Conservation (phyloP, 2,113 vertebrate species). For the Pyxicephalus adspersus region DNA sequence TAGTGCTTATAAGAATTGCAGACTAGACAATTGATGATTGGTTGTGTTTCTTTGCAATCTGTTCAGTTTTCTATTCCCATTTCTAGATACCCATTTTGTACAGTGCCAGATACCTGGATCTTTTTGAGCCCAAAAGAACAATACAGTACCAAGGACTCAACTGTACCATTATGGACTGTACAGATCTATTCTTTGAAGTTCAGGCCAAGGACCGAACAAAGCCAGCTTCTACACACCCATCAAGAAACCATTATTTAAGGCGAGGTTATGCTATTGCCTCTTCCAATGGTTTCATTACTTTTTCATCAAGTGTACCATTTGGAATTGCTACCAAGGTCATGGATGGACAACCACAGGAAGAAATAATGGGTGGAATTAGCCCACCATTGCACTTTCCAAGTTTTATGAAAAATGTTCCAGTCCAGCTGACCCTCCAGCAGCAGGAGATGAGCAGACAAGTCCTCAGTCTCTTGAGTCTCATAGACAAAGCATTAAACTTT, state of each 20-base stretch:
- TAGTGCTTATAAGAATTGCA: neutral
- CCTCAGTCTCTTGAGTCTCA: conserved; percentile 58
- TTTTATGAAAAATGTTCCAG: conserved; percentile 32
- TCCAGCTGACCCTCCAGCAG: conserved; percentile 30
- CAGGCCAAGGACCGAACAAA: conserved; percentile 47
- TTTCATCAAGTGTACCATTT: conserved; percentile 47
- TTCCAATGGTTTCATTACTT: conserved; percentile 57
- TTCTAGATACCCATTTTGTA: conserved; percentile 56
- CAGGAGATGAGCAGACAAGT: conserved; percentile 52
- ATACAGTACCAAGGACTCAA: neutral
- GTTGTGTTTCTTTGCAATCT: neutral
- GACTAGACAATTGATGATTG: neutral
- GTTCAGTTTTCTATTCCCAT: neutral
- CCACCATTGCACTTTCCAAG: conserved; percentile 32
- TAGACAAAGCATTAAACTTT: conserved; percentile 57
- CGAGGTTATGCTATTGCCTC: conserved; percentile 55
- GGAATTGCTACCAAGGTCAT: conserved; percentile 50
- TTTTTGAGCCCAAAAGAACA: conserved; percentile 52
- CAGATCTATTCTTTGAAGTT: conserved; percentile 59
- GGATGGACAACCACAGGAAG: conserved; percentile 34
- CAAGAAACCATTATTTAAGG: conserved; percentile 39
- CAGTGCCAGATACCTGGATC: conserved; percentile 53
- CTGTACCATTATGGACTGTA: conserved; percentile 57
- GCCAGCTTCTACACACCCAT: neutral
- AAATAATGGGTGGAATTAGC: neutral